A percentile compares a stretch with the other conserved stretches of the same genome.
phyloP scores from a whole-genome alignment of 2,888 invertebrate species.

The Physocephala rufipes region DNA sequence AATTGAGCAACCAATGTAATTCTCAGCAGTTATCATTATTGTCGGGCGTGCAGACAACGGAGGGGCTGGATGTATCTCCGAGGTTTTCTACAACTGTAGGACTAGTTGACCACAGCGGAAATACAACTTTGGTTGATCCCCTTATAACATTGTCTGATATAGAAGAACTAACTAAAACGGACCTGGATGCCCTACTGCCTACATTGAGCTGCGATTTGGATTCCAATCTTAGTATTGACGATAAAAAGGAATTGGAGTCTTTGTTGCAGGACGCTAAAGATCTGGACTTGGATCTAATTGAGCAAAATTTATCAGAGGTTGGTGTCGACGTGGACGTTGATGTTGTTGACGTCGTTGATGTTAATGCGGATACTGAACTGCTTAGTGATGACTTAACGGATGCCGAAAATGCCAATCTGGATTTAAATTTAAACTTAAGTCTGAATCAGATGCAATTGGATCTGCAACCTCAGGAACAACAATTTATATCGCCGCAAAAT shows the following conservation, averaged over 20 bases:
- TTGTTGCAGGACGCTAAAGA: constrained; percentile 64
- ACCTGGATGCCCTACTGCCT: constrained; percentile 74
- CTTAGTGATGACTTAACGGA: constrained; percentile 23
- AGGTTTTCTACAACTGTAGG: constrained; percentile 30
- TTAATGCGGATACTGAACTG: constrained; percentile 25
- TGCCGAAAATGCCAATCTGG: constrained; percentile 28
- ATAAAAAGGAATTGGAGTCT: constrained; percentile 64
- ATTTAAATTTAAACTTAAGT: constrained; percentile 29
- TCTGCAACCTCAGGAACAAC: constrained; percentile 31
- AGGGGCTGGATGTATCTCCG: constrained; percentile 6
- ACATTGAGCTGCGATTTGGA: constrained; percentile 70
- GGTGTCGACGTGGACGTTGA: constrained; percentile 53
- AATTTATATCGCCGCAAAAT: constrained; percentile 38
- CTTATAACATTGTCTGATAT: constrained; percentile 60
- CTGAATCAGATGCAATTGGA: constrained; percentile 34
- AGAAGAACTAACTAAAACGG: constrained; percentile 65
- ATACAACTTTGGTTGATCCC: constrained; percentile 52
- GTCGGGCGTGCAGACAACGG: constrained; percentile 16
- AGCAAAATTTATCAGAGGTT: constrained; percentile 67
- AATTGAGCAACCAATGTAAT: constrained; percentile 47
- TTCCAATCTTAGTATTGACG: constrained; percentile 62
- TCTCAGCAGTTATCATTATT: constrained; percentile 48
- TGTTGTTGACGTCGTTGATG: constrained; percentile 28
- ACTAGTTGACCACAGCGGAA: constrained; percentile 38
- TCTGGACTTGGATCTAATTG: constrained; percentile 64